A percentile compares a stretch with the other conserved stretches of the same genome.
Evolutionary conservation across 2,888 invertebrate genomes (phyloP).

Genomic region (Cephus runcator): DNA sequence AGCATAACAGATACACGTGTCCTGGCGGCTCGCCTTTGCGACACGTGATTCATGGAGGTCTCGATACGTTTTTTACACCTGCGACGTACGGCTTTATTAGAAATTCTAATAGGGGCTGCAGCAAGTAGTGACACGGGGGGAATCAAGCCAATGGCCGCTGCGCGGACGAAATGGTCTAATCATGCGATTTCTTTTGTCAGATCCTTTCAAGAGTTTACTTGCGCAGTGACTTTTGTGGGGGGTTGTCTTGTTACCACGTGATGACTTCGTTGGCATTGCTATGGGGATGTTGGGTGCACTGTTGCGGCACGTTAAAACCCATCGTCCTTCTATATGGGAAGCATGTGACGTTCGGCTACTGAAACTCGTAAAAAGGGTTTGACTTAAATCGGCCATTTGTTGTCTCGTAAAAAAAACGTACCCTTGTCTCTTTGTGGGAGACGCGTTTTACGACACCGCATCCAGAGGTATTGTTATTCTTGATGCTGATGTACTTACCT

Average conservation of each 20-base stretch:
- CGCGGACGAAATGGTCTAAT: conserved; percentile 43
- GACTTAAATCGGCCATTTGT: conserved; percentile 32
- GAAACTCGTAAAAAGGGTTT: conserved; percentile 28
- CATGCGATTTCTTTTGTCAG: conserved; percentile 42
- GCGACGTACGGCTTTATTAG: conserved; percentile 59
- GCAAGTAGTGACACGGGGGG: conserved; percentile 52
- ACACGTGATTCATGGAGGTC: conserved; percentile 62
- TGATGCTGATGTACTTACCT: neutral
- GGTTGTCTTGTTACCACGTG: conserved; percentile 30
- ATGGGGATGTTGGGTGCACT: neutral
- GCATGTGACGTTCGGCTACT: neutral
- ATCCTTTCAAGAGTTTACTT: conserved; percentile 12
- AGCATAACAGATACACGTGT: conserved; percentile 58
- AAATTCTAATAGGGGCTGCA: conserved; percentile 59
- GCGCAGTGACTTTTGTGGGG: neutral
- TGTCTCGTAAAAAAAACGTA: conserved; percentile 17
- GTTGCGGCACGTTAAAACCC: neutral
- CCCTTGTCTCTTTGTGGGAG: neutral
- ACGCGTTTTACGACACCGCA: neutral
- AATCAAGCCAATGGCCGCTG: conserved; percentile 38
- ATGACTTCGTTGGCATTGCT: conserved; percentile 46
- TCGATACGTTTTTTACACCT: conserved; percentile 60
- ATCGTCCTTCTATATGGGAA: neutral
- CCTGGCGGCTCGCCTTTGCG: conserved; percentile 54
- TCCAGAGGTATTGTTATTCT: neutral